These are phyloP conservation scores for Paracentrotus lividus DNA, from an alignment of 53 echinoderm and acorn worm species.

Conservation along the genomic window DNA sequence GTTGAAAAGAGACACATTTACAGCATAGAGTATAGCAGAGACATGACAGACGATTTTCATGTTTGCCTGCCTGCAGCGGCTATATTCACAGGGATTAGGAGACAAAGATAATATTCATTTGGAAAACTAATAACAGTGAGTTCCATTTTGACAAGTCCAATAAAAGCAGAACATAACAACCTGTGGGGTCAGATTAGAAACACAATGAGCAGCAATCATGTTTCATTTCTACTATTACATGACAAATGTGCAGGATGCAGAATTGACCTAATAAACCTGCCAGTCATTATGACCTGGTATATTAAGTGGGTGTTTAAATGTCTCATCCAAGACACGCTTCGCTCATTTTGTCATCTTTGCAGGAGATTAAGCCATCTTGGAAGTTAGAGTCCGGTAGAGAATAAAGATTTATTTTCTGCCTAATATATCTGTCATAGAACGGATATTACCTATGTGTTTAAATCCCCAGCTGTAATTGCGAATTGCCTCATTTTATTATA, in stretches of 20 bases:
- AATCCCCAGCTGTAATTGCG: not conserved
- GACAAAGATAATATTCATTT: conserved; percentile 41
- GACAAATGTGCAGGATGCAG: conserved; percentile 22
- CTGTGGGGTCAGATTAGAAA: not conserved
- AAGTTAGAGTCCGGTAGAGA: not conserved
- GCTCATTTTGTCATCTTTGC: not conserved
- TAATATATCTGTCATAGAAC: not conserved
- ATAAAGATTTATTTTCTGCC: not conserved
- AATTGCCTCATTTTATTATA: not conserved
- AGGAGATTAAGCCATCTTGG: not conserved
- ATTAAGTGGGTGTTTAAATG: conserved; percentile 18
- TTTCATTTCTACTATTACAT: conserved; percentile 14
- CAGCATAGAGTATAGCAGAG: not conserved
- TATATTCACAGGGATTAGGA: not conserved
- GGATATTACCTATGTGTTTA: not conserved
- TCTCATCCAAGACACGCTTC: not conserved
- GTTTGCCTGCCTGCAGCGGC: not conserved
- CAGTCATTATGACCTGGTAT: conserved; percentile 21
- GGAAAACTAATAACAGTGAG: conserved; percentile 27
- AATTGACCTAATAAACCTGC: not conserved
- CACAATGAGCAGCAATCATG: not conserved
- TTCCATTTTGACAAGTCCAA: conserved; percentile 36
- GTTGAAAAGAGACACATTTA: not conserved
- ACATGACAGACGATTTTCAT: not conserved
- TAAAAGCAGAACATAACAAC: conserved; percentile 54